Evolutionary conservation across 2,113 vertebrate genomes (phyloP).

Genomic region (Carollia perspicillata): DNA sequence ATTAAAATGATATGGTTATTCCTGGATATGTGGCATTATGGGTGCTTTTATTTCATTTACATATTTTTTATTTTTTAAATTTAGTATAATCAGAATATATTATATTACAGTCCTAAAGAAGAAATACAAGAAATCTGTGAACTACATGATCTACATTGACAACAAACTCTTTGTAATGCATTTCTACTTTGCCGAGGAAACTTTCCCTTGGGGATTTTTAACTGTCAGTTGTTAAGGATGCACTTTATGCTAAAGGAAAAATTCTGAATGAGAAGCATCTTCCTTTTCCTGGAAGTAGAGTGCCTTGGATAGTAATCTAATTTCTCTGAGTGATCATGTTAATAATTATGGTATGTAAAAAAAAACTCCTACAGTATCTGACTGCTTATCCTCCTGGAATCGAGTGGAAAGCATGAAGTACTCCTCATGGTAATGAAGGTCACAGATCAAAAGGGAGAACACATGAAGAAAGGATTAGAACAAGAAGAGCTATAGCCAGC

Average conservation of each 20-base stretch:
- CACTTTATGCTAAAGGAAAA: slow-evolving; percentile 24
- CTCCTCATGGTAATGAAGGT: slow-evolving; percentile 63
- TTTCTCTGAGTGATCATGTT: slow-evolving; percentile 71
- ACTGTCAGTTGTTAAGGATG: slow-evolving; percentile 29
- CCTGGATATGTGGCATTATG: background rate
- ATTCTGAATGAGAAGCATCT: slow-evolving; percentile 35
- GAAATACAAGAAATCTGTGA: background rate
- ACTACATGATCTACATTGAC: background rate
- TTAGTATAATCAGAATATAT: slow-evolving; percentile 25
- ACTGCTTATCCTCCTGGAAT: slow-evolving; percentile 67
- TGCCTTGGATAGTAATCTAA: slow-evolving; percentile 52
- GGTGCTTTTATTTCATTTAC: slow-evolving; percentile 31
- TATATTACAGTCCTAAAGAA: slow-evolving; percentile 34
- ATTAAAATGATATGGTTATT: background rate
- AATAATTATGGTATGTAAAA: slow-evolving; percentile 66
- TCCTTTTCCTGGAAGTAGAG: slow-evolving; percentile 23
- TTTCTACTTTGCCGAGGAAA: background rate
- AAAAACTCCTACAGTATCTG: slow-evolving; percentile 63
- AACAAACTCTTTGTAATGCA: background rate
- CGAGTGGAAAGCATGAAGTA: slow-evolving; percentile 57
- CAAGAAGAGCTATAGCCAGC: slow-evolving; percentile 52
- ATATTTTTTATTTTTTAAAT: background rate
- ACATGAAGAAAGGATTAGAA: slow-evolving; percentile 60
- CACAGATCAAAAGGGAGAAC: slow-evolving; percentile 68
- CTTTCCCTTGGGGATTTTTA: background rate